Evolutionary conservation across 2,888 invertebrate genomes (phyloP).

Genomic region (Adelognathus sp.): DNA sequence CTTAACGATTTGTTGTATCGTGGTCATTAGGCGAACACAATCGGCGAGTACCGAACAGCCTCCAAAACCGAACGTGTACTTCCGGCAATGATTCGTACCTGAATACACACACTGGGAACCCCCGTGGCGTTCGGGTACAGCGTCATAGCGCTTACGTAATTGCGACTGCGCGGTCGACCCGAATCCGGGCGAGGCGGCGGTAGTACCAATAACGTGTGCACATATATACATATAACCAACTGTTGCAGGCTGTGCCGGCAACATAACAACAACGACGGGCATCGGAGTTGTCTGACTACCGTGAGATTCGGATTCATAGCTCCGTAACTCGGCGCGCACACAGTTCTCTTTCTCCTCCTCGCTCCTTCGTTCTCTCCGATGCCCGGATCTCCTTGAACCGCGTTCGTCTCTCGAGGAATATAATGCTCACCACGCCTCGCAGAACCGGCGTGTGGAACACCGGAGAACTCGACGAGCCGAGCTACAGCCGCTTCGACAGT

Average conservation of each 20-base stretch:
- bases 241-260: slow-evolving; percentile 9
- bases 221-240: neutral
- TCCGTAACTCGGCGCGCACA: slow-evolving; percentile 74
- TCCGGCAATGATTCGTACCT: slow-evolving; percentile 33
- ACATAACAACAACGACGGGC: slow-evolving; percentile 16
- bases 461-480: neutral
- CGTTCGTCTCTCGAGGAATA: slow-evolving; percentile 66
- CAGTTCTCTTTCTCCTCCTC: slow-evolving; percentile 43
- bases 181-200: slow-evolving; percentile 74
- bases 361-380: slow-evolving; percentile 60
- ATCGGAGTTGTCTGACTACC: slow-evolving; percentile 65
- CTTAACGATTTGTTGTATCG: neutral
- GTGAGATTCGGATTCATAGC: slow-evolving; percentile 79
- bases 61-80: slow-evolving; percentile 15
- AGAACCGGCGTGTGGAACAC: slow-evolving; percentile 41
- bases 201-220: slow-evolving; percentile 56
- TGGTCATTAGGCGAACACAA: neutral
- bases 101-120: slow-evolving; percentile 48
- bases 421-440: slow-evolving; percentile 70
- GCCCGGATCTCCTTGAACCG: slow-evolving; percentile 77
- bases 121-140: slow-evolving; percentile 31
- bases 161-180: slow-evolving; percentile 73
- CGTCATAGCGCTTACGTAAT: slow-evolving; percentile 51
- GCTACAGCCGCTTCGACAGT: neutral
- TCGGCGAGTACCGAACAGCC: neutral